A percentile compares a stretch with the other conserved stretches of the same genome.
phyloP scores from a whole-genome alignment of 1,140 invertebrate genomes.

The Eufriesea mexicana region DNA sequence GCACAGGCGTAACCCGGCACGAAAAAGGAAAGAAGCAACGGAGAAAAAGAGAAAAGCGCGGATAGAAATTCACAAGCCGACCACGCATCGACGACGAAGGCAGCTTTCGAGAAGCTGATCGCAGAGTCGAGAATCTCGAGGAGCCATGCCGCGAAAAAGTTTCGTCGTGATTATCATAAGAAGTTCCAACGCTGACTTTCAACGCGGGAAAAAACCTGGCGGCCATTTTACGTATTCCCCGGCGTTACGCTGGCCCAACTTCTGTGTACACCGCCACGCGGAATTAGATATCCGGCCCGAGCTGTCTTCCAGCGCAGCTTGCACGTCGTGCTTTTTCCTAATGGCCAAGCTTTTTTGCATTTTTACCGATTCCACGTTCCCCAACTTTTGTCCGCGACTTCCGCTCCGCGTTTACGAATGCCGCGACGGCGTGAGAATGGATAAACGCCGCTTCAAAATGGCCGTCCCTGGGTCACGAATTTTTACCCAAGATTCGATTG shows the following conservation, averaged over 20 bases:
- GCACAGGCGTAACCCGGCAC: no score
- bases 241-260: constrained; percentile 26
- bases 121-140: background rate
- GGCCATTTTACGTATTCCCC: constrained; percentile 58
- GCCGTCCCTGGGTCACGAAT: background rate
- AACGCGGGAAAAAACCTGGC: background rate
- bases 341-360: constrained; percentile 25
- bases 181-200: constrained; percentile 42
- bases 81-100: background rate
- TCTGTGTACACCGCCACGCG: constrained; percentile 1
- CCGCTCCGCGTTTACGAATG: no score
- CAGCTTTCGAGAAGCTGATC: constrained; percentile 51
- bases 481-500: no score
- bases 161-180: constrained; percentile 61
- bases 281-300: constrained; percentile 23
- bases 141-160: constrained; percentile 31
- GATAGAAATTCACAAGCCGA: constrained; percentile 61
- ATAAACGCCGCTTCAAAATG: background rate
- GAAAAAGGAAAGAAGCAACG: no score
- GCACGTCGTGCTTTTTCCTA: constrained; percentile 4
- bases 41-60: no score
- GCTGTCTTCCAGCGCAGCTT: background rate
- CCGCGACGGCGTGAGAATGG: no score
- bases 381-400: background rate
- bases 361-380: background rate